Conservation (phyloP, 1,140 invertebrate genomes). For the Tachypleus tridentatus region DNA sequence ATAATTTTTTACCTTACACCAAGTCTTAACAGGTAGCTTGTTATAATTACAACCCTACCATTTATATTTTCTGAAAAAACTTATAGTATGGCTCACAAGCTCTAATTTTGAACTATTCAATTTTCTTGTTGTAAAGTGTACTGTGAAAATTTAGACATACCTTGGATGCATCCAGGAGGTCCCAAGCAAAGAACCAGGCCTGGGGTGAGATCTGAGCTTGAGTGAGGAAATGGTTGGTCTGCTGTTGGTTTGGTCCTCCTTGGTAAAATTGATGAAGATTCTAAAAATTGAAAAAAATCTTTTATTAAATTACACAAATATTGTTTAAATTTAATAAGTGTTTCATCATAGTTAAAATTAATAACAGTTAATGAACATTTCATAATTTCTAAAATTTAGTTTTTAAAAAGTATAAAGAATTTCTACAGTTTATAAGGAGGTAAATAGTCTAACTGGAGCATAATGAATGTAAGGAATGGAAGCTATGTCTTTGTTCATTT, state of each 20-base stretch:
- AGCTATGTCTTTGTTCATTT: too few relatives aligned
- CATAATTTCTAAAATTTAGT: too few relatives aligned
- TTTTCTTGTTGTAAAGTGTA: conserved; percentile 21
- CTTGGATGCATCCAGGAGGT: conserved; percentile 61
- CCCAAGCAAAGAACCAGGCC: conserved; percentile 83
- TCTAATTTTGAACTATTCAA: not conserved
- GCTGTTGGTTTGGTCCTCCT: conserved; percentile 41
- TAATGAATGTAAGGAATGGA: too few relatives aligned
- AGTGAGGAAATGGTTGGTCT: conserved; percentile 69
- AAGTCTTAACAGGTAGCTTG: conserved; percentile 8
- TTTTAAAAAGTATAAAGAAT: too few relatives aligned
- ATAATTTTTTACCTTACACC: not conserved
- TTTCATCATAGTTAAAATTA: too few relatives aligned
- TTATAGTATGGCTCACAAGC: conserved; percentile 2
- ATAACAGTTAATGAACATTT: too few relatives aligned
- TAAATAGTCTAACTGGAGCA: too few relatives aligned
- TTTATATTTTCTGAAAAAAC: not conserved
- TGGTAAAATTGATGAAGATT: conserved; percentile 40
- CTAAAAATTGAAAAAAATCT: conserved; percentile 16
- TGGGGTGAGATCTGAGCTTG: conserved; percentile 63
- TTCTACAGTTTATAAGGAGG: too few relatives aligned
- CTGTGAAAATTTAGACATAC: conserved; percentile 31
- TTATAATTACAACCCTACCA: too few relatives aligned
- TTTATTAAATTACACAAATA: too few relatives aligned
- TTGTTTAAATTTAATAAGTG: too few relatives aligned